Base-by-base conservation (phyloP, 1,140 invertebrate species). In the Apocrypta bakeri region DNA sequence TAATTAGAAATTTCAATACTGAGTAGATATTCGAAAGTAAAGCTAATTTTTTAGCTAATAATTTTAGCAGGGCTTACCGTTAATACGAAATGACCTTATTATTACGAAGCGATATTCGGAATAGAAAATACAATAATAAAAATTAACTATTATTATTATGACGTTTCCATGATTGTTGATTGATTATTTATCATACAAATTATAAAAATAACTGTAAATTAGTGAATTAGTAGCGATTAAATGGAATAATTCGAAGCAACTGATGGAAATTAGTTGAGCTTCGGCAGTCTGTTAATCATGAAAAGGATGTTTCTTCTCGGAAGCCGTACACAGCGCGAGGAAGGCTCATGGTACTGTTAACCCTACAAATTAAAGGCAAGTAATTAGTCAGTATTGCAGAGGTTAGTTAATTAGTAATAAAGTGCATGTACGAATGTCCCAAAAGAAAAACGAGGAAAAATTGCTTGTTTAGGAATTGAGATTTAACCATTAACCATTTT, bases 321-420 rank as follows among this genome's bases (percentile, higher is more conserved):
- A 61, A 61, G 40, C 27, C 78, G 66, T 79, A 80, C 27, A 61
- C 72, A 14, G 24, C 25, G 11, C 42, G 73, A 75, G 73, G 29
- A 29, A 75, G 33, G 82, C 76, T 84, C 56, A 82, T 86, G 85
- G 66, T 84, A 79, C 72, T 61, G 75, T 69, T 77, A 79, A 25
- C 75, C 81, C 84, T 84, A 82, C 56, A 84, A 82, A 82, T 82
- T 56, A 75, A 75, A 75, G n/a, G 69, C 69, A 72, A 42, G n/a
- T 3, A 40, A 42, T 72, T 72, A 72, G 69, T 72, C 31, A 17
- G 56, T 3, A 61, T 14, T 3, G 4, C 12, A 61, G 56, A 21
- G 33, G n/a, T 40, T n/a, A 72, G n/a, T n/a, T n/a, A 69, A 69
- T 14, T 37, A 2, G 4, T 56, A 56, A 14, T 21, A n/a, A 14